Base-by-base conservation (phyloP, 2,113 vertebrate species). In the Holacanthus passer region DNA sequence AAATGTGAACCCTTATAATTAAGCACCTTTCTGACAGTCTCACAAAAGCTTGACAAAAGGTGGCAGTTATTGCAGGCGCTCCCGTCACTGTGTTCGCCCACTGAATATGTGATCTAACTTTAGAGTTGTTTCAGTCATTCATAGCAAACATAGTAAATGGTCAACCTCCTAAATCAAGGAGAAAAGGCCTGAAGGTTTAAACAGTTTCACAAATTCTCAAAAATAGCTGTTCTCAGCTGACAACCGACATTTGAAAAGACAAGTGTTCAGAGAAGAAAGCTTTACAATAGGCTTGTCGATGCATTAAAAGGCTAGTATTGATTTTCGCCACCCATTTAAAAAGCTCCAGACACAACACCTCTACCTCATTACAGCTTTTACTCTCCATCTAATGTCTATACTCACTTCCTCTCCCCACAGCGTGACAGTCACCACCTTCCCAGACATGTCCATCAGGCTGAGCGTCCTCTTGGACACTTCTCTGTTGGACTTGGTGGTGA, bases 351-450 rank as follows among this genome's bases (percentile, higher is more conserved):
- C 32, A 52, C 63, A 31, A 47, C 47, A 56, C 6, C 31, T 24
- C 24, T 3, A 3, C 32, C 45, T 8, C 69, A 68, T 27, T 50
- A 27, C n/a, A 27, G 2, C 0, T 20, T 35, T 66, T 1, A 11
- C 9, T 32, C 19, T 24, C 31, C 5, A 7, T 62, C 58, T 29
- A 39, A 45, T 5, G 14, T n/a, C 16, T 41, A 0, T 31, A 83
- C 93, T 89, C 91, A 99, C 98, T 79, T 99, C 97, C 9, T 95
- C 96, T 82, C 98, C 98, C 98, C 98, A 99, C 41, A 99, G 93
- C 0, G 98, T 98, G 45, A 96, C 90, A 0, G 95, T 93, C 91
- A 99, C 97, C 92, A 97, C 52, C 84, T 96, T 98, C 81, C 96
- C 97, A 0, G 97, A 97, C 78, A 89, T 95, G 94, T 99, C 98